Base-by-base conservation (phyloP, 1,140 invertebrate genomes). In the Papilio polyxenes region DNA sequence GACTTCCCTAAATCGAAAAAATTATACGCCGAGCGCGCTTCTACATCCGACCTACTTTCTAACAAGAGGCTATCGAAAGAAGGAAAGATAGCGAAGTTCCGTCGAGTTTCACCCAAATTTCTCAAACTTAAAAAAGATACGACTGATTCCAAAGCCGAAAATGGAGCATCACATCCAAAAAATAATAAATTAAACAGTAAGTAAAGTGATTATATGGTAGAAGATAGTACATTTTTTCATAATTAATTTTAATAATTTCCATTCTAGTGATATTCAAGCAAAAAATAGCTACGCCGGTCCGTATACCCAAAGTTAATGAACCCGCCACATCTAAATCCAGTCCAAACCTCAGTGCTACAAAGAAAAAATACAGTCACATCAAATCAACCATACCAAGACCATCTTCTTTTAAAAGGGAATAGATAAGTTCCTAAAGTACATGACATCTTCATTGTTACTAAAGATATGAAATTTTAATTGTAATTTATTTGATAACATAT, bases 381-480 rank as follows among this genome's bases (percentile, higher is more conserved):
- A 95, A 95, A 82, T 94, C 94, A 20, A 94, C 94, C 51, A 94
- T 95, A 84, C 90, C 92, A 7, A 88, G 91, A 84, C 90, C 85
- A 53, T 65, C 89, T 40, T 65, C 89, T 44, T 80, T 85, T 8
- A 92, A 89, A 81, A 93, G 92, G 82, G 89, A 94, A 82, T 90
- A 82, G 77, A 59, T 13, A 59, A 40, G 8, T 2, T 74, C 4
- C 3, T 31, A 53, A 76, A 44, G 13, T 75, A 75, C 49, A 44
- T 11, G 20, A 69, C 62, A 69, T 31, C 10, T 59, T 59, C 15
- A n/a, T 65, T 65, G 13, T 13, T 65, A 65, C 5, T 53, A 65
- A 65, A 65, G 23, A 65, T 65, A 65, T 65, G 9, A 23, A 20
- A 10, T 65, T 65, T 8, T 8, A 65, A 65, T 65, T 40, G 31